A percentile compares a stretch with the other conserved stretches of the same genome.
phyloP scores from a whole-genome alignment of 2,888 invertebrate genomes.

The Stomorhina lunata region DNA sequence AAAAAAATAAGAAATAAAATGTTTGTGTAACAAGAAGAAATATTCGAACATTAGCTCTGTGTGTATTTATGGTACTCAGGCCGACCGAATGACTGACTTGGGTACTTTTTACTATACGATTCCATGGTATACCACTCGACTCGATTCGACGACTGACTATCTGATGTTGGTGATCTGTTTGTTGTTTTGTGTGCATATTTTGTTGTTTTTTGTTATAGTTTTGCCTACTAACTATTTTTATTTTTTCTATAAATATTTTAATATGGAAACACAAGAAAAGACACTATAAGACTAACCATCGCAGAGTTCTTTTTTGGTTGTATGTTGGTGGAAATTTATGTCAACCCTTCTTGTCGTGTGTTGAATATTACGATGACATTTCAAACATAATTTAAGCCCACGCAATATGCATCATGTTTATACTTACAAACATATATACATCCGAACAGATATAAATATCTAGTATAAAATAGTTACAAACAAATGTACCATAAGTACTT shows the following conservation, averaged over 20 bases:
- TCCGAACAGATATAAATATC: too few species aligned
- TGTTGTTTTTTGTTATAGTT: slow-evolving; percentile 63
- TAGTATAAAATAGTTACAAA: slow-evolving; percentile 25
- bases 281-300: too few species aligned
- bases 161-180: slow-evolving; percentile 66
- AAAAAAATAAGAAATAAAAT: background rate
- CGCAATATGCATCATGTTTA: slow-evolving; percentile 71
- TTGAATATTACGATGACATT: slow-evolving; percentile 80
- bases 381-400: slow-evolving; percentile 80
- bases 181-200: slow-evolving; percentile 48
- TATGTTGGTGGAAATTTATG: slow-evolving; percentile 80
- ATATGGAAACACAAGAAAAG: too few species aligned
- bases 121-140: too few species aligned
- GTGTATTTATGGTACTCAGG: slow-evolving; percentile 53
- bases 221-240: too few species aligned
- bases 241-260: too few species aligned
- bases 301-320: slow-evolving; percentile 51
- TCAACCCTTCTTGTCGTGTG: slow-evolving; percentile 80
- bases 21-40: background rate
- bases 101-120: too few species aligned
- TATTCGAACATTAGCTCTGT: slow-evolving; percentile 50
- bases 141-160: slow-evolving; percentile 48
- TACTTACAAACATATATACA: slow-evolving; percentile 21
- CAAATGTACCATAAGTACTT: slow-evolving; percentile 46
- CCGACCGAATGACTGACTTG: too few species aligned